These are phyloP conservation scores for Garra rufa DNA, from an alignment of 2,113 vertebrate genomes.

Conservation along the genomic window DNA sequence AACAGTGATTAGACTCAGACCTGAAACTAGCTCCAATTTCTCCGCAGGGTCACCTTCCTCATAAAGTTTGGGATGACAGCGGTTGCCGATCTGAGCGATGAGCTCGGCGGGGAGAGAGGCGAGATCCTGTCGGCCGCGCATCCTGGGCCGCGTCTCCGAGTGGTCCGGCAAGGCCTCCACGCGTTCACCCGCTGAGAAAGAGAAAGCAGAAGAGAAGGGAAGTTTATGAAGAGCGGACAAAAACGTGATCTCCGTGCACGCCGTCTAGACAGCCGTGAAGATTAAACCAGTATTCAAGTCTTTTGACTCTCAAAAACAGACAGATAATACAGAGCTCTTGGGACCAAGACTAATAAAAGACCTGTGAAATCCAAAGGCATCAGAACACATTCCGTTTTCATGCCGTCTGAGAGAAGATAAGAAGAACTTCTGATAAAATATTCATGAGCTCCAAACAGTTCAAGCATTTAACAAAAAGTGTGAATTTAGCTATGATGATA, in stretches of 20 bases:
- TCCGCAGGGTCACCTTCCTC: constrained; percentile 93
- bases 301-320: constrained; percentile 35
- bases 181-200: constrained; percentile 76
- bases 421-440: constrained; percentile 40
- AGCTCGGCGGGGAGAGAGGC: constrained; percentile 90
- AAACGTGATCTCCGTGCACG: background rate
- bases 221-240: background rate
- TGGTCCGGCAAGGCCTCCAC: constrained; percentile 91
- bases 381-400: constrained; percentile 35
- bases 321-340: constrained; percentile 38
- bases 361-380: constrained; percentile 40
- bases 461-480: constrained; percentile 41
- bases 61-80: constrained; percentile 94
- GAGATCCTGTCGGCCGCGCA: constrained; percentile 87
- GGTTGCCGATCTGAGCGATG: constrained; percentile 94
- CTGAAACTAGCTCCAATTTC: constrained; percentile 94
- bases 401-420: constrained; percentile 38
- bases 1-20: constrained; percentile 67
- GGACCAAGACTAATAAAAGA: constrained; percentile 37
- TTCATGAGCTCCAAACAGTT: constrained; percentile 44
- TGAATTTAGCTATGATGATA: constrained; percentile 35
- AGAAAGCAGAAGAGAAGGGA: background rate
- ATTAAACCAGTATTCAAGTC: constrained; percentile 4
- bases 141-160: constrained; percentile 87
- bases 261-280: constrained; percentile 19